These are phyloP conservation scores for Melanostoma scalare DNA, from an alignment of 2,888 invertebrate species.

Conservation along the genomic window DNA sequence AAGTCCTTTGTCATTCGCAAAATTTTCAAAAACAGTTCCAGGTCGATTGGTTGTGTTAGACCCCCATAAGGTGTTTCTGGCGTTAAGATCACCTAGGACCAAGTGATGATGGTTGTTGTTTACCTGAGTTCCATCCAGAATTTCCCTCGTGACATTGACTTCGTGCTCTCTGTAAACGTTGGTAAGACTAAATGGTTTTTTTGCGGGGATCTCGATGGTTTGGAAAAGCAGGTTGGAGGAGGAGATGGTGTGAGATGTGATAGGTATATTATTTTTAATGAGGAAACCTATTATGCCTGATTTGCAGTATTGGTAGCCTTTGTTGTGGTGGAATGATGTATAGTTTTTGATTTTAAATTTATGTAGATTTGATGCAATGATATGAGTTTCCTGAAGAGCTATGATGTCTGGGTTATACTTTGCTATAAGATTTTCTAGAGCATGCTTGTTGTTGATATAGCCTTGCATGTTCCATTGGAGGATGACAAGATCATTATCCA, in stretches of 20 bases:
- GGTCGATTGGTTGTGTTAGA: slow-evolving; percentile 1
- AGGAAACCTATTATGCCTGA: too few species aligned
- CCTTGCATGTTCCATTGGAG: slow-evolving; percentile 22
- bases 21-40: slow-evolving; percentile 6
- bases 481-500: slow-evolving; percentile 2
- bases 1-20: neutral
- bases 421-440: neutral
- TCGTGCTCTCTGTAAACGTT: too few species aligned
- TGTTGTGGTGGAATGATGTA: neutral
- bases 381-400: slow-evolving; percentile 2
- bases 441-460: slow-evolving; percentile 7
- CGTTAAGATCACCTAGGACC: neutral
- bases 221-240: too few species aligned
- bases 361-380: neutral
- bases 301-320: too few species aligned
- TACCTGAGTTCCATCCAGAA: slow-evolving; percentile 4
- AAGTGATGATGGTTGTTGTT: slow-evolving; percentile 3
- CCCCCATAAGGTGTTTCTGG: too few species aligned
- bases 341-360: slow-evolving; percentile 7
- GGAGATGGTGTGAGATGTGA: too few species aligned
- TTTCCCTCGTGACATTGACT: too few species aligned
- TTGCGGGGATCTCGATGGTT: too few species aligned
- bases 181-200: too few species aligned
- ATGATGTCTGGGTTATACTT: slow-evolving; percentile 13
- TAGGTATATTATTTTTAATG: too few species aligned